Conservation (phyloP, 2,113 vertebrate species). For the Tragelaphus buxtoni region DNA sequence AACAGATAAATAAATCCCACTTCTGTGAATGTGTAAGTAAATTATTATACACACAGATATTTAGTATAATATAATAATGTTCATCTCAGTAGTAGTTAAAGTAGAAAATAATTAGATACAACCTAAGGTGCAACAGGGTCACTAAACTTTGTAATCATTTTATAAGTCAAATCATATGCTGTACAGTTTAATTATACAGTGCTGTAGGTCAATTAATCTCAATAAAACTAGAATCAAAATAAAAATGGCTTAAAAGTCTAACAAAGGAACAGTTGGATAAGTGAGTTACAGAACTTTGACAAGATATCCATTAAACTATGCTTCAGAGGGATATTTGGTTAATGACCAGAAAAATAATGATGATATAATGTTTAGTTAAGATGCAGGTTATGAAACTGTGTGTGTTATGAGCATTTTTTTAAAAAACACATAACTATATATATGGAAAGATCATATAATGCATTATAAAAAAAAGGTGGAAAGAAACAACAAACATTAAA, state of each 20-base stretch:
- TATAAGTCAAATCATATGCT: neutral
- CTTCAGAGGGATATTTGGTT: constrained; percentile 1
- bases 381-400: neutral
- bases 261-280: neutral
- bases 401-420: neutral
- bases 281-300: neutral
- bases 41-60: neutral
- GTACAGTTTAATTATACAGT: neutral
- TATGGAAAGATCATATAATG: neutral
- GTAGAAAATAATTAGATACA: neutral
- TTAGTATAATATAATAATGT: neutral
- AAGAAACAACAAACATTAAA: neutral
- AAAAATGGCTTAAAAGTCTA: neutral
- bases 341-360: neutral
- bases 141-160: neutral
- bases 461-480: neutral
- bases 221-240: neutral
- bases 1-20: neutral
- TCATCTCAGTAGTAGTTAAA: neutral
- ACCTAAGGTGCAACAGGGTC: neutral
- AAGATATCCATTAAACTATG: neutral
- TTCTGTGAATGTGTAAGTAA: neutral
- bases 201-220: neutral
- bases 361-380: neutral
- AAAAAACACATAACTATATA: neutral